Percentiles rank a stretch among this genome's conserved stretches.
phyloP scores from a whole-genome alignment of 1,140 invertebrate species.

The Glossosoma conforme region DNA sequence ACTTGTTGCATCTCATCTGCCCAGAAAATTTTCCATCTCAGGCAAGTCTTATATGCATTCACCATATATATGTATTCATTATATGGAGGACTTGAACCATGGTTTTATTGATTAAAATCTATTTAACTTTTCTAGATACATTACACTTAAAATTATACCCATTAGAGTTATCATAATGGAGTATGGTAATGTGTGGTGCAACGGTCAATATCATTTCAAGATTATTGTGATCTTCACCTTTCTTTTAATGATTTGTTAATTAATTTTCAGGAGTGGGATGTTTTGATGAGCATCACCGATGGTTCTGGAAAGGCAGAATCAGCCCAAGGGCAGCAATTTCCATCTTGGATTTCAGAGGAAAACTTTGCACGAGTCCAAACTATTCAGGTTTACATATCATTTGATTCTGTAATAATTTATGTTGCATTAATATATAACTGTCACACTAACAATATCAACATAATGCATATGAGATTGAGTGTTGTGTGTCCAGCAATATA shows the following conservation, averaged over 20 bases:
- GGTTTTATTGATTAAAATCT: no score
- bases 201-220: neutral
- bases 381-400: slow-evolving; percentile 9
- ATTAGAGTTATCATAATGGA: no score
- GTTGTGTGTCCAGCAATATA: slow-evolving; percentile 34
- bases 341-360: slow-evolving; percentile 19
- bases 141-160: no score
- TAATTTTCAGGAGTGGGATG: slow-evolving; percentile 25
- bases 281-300: slow-evolving; percentile 24
- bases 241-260: neutral
- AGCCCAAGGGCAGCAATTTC: slow-evolving; percentile 10
- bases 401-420: no score
- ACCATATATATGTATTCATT: neutral
- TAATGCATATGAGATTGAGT: slow-evolving; percentile 34
- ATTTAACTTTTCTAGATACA: no score
- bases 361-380: slow-evolving; percentile 11
- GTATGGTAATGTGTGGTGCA: neutral
- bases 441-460: slow-evolving; percentile 1
- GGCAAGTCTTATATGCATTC: slow-evolving; percentile 7
- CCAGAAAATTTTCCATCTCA: slow-evolving; percentile 25
- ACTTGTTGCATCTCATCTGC: slow-evolving; percentile 27
- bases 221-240: neutral
- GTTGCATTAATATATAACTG: neutral
- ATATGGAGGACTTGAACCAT: no score
- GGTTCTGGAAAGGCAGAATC: slow-evolving; percentile 16